Base-by-base conservation (phyloP, 2,888 invertebrate genomes). In the Epirrita christyi region DNA sequence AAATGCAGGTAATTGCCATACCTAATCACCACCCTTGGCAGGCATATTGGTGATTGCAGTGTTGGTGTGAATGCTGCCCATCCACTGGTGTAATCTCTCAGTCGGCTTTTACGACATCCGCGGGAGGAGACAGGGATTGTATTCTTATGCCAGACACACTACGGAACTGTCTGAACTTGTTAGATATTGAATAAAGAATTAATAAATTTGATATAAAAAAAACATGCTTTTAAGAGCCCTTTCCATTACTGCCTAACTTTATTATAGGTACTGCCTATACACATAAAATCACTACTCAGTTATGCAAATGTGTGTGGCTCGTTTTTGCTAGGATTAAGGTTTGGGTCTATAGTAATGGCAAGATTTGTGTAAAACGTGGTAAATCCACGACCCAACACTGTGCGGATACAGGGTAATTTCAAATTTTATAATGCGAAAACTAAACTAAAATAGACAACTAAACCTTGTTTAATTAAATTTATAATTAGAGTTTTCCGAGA, bases 321-420 rank as follows among this genome's bases (percentile, higher is more conserved):
- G 78, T 78, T 76, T 78, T 78, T 78, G 73, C 75, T 64, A 67
- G 78, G 78, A 77, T 78, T 77, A 78, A 69, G 76, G 72, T 68
- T 72, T 66, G 78, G 78, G 77, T 75, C 72, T 77, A 78, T 78
- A 76, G 75, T 78, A 78, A 78, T 77, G 75, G 73, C 72, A 72
- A 78, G 78, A 78, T 78, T 77, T 76, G 78, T 78, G 78, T 78
- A 71, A 72, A 77, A 75, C 75, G 73, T 69, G 68, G 72, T 67
- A 75, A 75, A 75, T 74, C 77, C 68, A 70, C 71, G 66, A 76
- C 76, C 76, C 74, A 57, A 49, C 52, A 63, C 51, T 41, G 50
- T 61, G 45, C 54, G 58, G 61, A 47, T 60, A 67, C 63, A 57
- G 62, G 57, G 67, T 62, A 67, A 65, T 67, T 67, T 55, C 53